These are phyloP conservation scores for Vannuccia rotundouncinata DNA, from an alignment of 2,888 invertebrate genomes.

Conservation along the genomic window DNA sequence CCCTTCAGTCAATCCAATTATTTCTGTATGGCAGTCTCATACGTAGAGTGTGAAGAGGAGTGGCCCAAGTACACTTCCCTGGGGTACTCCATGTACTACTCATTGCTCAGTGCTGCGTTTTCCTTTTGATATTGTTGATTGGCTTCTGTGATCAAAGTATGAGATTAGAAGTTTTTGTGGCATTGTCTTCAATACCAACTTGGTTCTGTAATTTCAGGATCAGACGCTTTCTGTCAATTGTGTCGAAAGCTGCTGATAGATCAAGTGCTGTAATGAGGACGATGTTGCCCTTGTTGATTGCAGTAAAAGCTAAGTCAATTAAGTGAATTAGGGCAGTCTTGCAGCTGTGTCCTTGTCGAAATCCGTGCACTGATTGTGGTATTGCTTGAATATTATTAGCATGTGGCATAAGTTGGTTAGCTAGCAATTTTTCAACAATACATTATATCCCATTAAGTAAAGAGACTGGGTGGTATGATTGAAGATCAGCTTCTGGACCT, in stretches of 20 bases:
- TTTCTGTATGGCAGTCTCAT: background rate
- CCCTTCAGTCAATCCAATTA: background rate
- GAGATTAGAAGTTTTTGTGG: background rate
- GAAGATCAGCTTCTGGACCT: background rate
- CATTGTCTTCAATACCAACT: constrained; percentile 5
- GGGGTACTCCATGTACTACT: background rate
- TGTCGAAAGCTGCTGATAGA: constrained; percentile 3
- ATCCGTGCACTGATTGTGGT: background rate
- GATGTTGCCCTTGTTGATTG: constrained; percentile 2
- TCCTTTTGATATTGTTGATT: background rate
- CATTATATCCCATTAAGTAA: background rate
- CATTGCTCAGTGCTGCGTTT: background rate
- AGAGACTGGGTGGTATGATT: background rate
- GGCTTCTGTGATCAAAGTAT: background rate
- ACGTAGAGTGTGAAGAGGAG: background rate
- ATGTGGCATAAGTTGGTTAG: background rate
- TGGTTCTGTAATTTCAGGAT: background rate
- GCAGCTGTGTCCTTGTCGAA: constrained; percentile 4
- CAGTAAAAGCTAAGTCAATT: background rate
- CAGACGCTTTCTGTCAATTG: constrained; percentile 6
- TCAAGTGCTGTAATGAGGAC: background rate
- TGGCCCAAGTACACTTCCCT: background rate
- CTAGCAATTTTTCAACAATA: background rate
- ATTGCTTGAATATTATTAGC: constrained; percentile 17
- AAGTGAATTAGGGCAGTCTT: background rate